These are phyloP conservation scores for Crotalus helleri DNA, from an alignment of 2,113 vertebrate species.

Conservation along the genomic window DNA sequence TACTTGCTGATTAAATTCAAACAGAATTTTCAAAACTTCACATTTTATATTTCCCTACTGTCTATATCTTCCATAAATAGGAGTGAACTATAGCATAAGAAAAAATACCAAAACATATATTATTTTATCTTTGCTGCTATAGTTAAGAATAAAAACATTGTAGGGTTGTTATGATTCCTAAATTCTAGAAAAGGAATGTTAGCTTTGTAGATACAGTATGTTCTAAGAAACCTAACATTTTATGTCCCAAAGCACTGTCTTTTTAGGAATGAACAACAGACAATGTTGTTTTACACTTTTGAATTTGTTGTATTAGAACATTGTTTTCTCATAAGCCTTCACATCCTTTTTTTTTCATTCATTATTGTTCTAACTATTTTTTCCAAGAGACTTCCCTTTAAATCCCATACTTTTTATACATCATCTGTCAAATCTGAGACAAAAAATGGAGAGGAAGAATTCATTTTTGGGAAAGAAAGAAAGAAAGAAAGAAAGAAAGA, in stretches of 20 bases:
- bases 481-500: not conserved
- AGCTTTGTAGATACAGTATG: not conserved
- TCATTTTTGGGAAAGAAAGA: not conserved
- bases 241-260: not conserved
- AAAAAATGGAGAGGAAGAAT: not conserved
- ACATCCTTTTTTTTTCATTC: not conserved
- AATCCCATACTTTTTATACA: not conserved
- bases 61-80: not conserved
- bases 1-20: not conserved
- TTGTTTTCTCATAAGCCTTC: not conserved
- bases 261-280: not conserved
- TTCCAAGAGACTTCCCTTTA: not conserved
- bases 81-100: not conserved
- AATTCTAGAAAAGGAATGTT: not conserved
- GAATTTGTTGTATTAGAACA: not conserved
- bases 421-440: not conserved
- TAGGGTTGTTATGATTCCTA: not conserved
- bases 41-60: not conserved
- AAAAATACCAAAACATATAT: not conserved
- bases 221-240: not conserved
- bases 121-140: not conserved
- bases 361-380: not conserved
- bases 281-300: not conserved
- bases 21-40: not conserved
- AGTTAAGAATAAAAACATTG: not conserved